phyloP scores from a whole-genome alignment of 2,797 vertebrate species.

The Octomys mimax region DNA sequence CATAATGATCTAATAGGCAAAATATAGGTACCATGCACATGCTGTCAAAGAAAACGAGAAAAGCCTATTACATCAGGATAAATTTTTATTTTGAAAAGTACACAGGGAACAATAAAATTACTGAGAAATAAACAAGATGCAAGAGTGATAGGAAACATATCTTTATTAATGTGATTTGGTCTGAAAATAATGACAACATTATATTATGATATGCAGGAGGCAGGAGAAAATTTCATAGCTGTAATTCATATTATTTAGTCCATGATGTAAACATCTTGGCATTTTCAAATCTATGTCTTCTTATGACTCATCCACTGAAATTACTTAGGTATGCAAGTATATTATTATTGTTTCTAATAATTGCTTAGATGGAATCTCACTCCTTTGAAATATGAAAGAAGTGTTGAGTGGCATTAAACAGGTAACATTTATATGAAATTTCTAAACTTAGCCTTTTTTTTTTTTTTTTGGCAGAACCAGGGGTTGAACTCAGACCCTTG shows the following conservation, averaged over 20 bases:
- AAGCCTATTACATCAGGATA: neutral
- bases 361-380: neutral
- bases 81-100: neutral
- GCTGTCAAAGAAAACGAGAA: neutral
- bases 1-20: neutral
- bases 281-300: neutral
- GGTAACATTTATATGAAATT: neutral
- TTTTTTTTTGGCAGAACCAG: too few relatives aligned
- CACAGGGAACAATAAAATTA: neutral
- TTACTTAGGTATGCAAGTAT: neutral
- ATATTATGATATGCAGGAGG: neutral
- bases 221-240: neutral
- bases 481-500: too few relatives aligned
- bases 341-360: neutral
- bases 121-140: neutral
- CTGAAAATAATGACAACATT: neutral
- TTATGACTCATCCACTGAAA: neutral
- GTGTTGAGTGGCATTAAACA: neutral
- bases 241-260: neutral
- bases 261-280: neutral
- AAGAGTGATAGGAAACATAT: neutral
- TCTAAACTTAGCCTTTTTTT: neutral
- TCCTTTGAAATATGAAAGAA: neutral
- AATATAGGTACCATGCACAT: neutral
- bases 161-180: neutral